Evolutionary conservation across 53 echinoderm and acorn worm genomes (phyloP), one percentile per base, ranked within the genome.

Genomic region (Zoroaster sp.): DNA sequence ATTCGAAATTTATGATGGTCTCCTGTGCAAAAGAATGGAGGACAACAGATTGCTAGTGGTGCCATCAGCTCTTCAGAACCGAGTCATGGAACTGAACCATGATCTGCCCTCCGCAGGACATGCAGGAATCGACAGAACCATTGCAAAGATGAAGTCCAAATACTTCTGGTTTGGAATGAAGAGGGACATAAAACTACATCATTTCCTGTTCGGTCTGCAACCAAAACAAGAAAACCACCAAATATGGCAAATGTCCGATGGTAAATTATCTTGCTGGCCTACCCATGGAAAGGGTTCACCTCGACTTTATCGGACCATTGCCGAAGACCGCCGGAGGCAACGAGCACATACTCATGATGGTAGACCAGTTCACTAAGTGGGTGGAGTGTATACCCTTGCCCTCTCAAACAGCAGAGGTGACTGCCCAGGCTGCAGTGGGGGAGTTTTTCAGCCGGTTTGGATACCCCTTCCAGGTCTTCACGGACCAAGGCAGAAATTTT

Each of bases 341-440:
- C 40, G 75, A 83, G 33, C 74, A 74, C 53, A 75, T 85, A 17
- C 54, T 90, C 7, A 72, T 90, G 46, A 75, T 90, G 80, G 86
- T 86, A 12, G 91, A 90, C 35, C 86, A 86, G 30, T 90, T 90
- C 40, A 90, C 91, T 3, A 73, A 86, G 15, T 90, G 91, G 75
- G 81, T 89, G 15, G 90, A 89, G 31, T 69, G 71, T 12, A 40
- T 71, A 7, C 81, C 90, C 2, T 38, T 89, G 17, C n/a, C n/a
- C n/a, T n/a, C n/a, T n/a, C n/a, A n/a, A n/a, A n/a, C n/a, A n/a
- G n/a, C n/a, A n/a, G n/a, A n/a, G n/a, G n/a, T n/a, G n/a, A n/a
- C n/a, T n/a, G n/a, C n/a, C n/a, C n/a, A n/a, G n/a, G n/a, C n/a
- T 18, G 35, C 40, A 3, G 41, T 75, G 1, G n/a, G 40, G 10